Evolutionary conservation across 2,113 vertebrate species (phyloP).

Genomic region (Aptenodytes patagonicus): DNA sequence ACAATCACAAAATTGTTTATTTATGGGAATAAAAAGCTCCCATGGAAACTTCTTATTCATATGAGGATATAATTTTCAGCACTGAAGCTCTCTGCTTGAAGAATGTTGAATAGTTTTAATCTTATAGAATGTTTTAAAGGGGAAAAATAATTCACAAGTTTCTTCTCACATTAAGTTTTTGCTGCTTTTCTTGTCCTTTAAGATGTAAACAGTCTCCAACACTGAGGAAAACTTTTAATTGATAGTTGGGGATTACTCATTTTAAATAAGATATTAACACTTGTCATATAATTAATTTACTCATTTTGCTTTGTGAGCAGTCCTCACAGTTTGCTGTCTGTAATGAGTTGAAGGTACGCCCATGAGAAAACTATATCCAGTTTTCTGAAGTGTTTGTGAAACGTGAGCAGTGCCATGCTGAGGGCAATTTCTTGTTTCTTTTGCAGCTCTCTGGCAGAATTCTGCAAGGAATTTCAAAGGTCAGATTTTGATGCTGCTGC

Average conservation of each 20-base stretch:
- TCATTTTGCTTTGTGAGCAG: background rate
- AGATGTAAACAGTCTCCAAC: background rate
- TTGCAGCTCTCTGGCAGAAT: background rate
- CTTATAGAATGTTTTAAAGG: background rate
- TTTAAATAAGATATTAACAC: constrained; percentile 28
- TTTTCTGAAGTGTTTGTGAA: background rate
- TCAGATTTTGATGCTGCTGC: background rate
- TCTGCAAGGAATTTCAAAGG: background rate
- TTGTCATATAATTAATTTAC: constrained; percentile 25
- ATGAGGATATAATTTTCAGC: background rate
- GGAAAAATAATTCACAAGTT: background rate
- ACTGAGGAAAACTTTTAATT: constrained; percentile 2
- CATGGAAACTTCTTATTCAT: background rate
- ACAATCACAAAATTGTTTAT: background rate
- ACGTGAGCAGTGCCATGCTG: background rate
- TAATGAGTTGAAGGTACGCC: background rate
- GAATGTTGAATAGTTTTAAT: background rate
- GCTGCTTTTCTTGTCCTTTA: background rate
- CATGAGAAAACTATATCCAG: background rate
- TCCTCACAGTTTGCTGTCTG: constrained; percentile 1
- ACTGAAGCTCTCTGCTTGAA: background rate
- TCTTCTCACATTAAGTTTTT: background rate
- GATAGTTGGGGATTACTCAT: background rate
- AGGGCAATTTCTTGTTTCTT: background rate
- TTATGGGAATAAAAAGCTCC: background rate